Base-by-base conservation (phyloP, 2,888 invertebrate genomes). In the Phaonia tiefii region DNA sequence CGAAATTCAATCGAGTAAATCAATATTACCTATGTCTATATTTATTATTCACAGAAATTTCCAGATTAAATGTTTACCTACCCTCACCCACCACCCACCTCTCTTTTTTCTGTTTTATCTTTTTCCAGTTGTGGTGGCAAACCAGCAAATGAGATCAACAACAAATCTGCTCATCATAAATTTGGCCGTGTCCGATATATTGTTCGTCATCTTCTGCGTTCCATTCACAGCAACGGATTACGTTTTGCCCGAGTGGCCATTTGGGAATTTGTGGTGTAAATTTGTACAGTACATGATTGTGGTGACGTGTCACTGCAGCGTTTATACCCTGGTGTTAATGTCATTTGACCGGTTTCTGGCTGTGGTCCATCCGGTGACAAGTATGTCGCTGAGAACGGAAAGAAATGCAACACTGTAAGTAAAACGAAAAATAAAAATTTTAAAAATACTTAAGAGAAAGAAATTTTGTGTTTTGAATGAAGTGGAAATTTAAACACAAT, bases 191-290 rank as follows among this genome's bases (percentile, higher is more conserved):
- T 97, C 98, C 44, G 98, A 98, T 90, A 92, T 98, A 31, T 93
- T 97, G 31, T 98, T 98, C 90, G 96, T 98, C 51, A 93, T 97
- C 70, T 96, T 98, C 91, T 98, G 98, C 91, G 97, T 98, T 17
- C 98, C 98, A 0, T 97, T 97, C 90, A 98, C 98, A 0, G 98
- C 97, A 0, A 95, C 96, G 15, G 96, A 96, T 87, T 98, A 97
- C 89, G 96, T 96, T 0, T 92, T 97, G 87, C 94, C 95, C 5
- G 93, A 94, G 87, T 98, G 98, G 98, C 96, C 97, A 0, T 97
- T 98, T 87, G 98, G 98, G 10, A 94, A 95, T 87, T 92, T 94
- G 89, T 97, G 96, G 95, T 98, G 98, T 91, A 96, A 96, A 91
- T 90, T 91, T 83, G 91, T 97, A 11, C 97, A 98, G 89, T 98